Conservation (phyloP, 2,797 vertebrate genomes). For the Enteromius thamalakanensis region DNA sequence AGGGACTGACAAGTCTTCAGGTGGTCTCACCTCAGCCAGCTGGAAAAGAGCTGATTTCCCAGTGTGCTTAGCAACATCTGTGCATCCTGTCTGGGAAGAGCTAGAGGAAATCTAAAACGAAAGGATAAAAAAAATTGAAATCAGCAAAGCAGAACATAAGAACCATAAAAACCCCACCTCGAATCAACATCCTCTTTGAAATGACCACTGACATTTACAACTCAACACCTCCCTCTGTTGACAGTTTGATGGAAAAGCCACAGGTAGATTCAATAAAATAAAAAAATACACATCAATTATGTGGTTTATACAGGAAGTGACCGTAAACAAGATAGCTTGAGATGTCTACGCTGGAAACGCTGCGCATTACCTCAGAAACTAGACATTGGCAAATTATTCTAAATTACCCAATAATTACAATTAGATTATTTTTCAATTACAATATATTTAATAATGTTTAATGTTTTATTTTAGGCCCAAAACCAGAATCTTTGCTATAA, state of each 20-base stretch:
- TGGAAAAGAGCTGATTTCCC: slow-evolving; percentile 85
- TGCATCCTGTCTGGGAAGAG: slow-evolving; percentile 75
- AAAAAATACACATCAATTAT: not conserved
- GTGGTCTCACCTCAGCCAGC: slow-evolving; percentile 81
- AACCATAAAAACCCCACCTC: not conserved
- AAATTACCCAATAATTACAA: not conserved
- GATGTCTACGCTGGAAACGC: not conserved
- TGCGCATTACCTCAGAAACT: not conserved
- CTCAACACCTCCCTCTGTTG: slow-evolving; percentile 45
- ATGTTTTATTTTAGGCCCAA: not conserved
- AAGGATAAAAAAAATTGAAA: not conserved
- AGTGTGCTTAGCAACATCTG: slow-evolving; percentile 79
- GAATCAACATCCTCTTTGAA: slow-evolving; percentile 4
- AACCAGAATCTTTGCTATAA: not conserved
- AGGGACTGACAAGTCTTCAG: slow-evolving; percentile 12
- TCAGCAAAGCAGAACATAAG: slow-evolving; percentile 21
- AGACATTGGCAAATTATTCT: not conserved
- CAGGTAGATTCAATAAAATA: slow-evolving; percentile 21
- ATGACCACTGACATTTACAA: not conserved
- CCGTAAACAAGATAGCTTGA: not conserved
- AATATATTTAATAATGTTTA: not conserved
- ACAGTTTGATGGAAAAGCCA: slow-evolving; percentile 27
- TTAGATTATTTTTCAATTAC: not conserved
- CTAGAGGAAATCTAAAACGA: slow-evolving; percentile 78
- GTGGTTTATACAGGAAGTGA: not conserved